phyloP scores from a whole-genome alignment of 2,113 vertebrate species.

The Erpornis zantholeuca region DNA sequence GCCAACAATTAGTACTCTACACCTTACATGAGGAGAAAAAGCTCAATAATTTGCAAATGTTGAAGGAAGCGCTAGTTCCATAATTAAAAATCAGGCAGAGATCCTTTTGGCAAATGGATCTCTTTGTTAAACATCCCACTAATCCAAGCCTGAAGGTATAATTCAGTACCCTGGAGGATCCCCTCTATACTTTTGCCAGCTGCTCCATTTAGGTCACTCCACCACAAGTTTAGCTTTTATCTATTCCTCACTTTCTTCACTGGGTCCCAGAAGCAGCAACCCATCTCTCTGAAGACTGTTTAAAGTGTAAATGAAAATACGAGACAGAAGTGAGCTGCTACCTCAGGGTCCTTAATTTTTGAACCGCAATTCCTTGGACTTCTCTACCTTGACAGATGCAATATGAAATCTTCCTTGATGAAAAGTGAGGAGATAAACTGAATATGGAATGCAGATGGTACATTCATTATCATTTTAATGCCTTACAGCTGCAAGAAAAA shows the following conservation, averaged over 20 bases:
- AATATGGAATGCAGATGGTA: constrained; percentile 43
- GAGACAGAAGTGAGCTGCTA: constrained; percentile 54
- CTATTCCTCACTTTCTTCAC: constrained; percentile 56
- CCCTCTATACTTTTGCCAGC: constrained; percentile 42
- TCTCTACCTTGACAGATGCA: constrained; percentile 66
- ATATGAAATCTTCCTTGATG: constrained; percentile 64
- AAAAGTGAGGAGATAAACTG: constrained; percentile 61
- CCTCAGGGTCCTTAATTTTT: constrained; percentile 72
- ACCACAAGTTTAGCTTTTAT: constrained; percentile 63
- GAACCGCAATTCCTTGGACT: constrained; percentile 64
- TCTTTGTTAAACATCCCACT: constrained; percentile 70
- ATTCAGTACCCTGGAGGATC: constrained; percentile 51
- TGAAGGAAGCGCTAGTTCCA: neutral
- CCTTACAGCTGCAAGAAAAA: constrained; percentile 38
- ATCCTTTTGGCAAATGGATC: constrained; percentile 66
- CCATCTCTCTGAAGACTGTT: constrained; percentile 57
- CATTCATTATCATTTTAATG: constrained; percentile 71
- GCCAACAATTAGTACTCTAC: constrained; percentile 5
- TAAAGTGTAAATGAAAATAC: constrained; percentile 73
- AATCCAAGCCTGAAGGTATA: constrained; percentile 63
- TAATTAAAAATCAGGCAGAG: constrained; percentile 68
- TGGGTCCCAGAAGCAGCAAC: constrained; percentile 38
- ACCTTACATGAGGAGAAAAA: constrained; percentile 3
- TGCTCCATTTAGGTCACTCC: constrained; percentile 52
- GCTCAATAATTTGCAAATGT: constrained; percentile 39